phyloP scores from a whole-genome alignment of 2,888 invertebrate genomes.

The Acrobasis suavella region DNA sequence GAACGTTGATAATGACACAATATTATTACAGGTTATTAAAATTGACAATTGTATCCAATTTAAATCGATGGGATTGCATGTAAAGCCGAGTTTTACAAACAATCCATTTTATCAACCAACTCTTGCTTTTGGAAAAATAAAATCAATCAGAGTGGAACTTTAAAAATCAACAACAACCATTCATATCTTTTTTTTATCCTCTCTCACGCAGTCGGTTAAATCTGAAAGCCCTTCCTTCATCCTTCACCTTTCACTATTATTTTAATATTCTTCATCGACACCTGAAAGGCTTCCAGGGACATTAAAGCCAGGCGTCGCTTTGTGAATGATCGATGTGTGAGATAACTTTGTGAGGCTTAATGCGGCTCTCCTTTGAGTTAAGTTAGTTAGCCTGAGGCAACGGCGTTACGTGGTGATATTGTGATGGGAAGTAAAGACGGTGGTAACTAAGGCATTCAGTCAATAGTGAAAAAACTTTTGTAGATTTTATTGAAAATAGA shows the following conservation, averaged over 20 bases:
- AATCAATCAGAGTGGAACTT: too few relatives aligned
- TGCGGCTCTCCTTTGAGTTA: conserved; percentile 57
- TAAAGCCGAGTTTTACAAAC: too few relatives aligned
- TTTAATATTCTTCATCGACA: conserved; percentile 11
- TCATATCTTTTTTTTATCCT: too few relatives aligned
- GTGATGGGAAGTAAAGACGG: conserved; percentile 25
- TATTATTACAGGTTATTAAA: too few relatives aligned
- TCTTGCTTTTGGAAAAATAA: too few relatives aligned
- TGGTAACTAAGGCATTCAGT: conserved; percentile 20
- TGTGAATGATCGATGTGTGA: conserved; percentile 72
- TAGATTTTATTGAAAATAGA: too few relatives aligned
- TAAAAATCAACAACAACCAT: too few relatives aligned
- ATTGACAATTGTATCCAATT: too few relatives aligned
- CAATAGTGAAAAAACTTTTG: not conserved
- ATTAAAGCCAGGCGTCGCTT: conserved; percentile 38
- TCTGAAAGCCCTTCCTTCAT: not conserved
- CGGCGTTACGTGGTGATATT: conserved; percentile 52
- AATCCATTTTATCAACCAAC: too few relatives aligned
- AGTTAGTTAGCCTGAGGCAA: conserved; percentile 69
- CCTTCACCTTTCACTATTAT: conserved; percentile 2
- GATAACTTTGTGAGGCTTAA: conserved; percentile 69
- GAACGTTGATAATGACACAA: too few relatives aligned
- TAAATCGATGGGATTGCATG: too few relatives aligned
- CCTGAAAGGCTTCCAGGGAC: conserved; percentile 18
- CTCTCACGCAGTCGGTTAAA: not conserved